A percentile compares a stretch with the other conserved stretches of the same genome.
phyloP scores from a whole-genome alignment of 1,140 invertebrate species.

The Akabosia matsudoensis region DNA sequence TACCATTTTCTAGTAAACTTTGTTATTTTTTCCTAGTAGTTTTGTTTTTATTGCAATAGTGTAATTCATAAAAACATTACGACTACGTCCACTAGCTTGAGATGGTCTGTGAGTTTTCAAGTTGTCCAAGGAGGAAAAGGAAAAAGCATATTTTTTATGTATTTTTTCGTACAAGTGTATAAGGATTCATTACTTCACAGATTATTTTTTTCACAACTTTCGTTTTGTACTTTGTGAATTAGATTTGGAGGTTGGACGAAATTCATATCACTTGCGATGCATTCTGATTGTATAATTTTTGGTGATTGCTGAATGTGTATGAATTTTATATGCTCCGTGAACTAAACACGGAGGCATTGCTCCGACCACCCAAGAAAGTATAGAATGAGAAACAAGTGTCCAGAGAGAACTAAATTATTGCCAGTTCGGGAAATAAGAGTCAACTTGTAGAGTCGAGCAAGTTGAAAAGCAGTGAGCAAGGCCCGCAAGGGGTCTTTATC shows the following conservation, averaged over 20 bases:
- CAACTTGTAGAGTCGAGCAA: conserved; percentile 26
- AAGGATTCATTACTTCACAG: neutral
- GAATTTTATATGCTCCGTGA: neutral
- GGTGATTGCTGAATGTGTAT: no score
- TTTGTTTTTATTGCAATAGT: neutral
- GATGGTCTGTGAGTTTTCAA: no score
- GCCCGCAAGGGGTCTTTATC: conserved; percentile 35
- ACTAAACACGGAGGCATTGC: neutral
- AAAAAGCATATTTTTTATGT: no score
- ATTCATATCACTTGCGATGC: neutral
- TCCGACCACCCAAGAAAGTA: conserved; percentile 41
- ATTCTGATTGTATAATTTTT: neutral
- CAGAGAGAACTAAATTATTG: conserved; percentile 43
- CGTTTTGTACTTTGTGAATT: conserved; percentile 18
- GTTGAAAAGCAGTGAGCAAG: conserved; percentile 12
- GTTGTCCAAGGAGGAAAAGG: no score
- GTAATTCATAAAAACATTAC: conserved; percentile 12
- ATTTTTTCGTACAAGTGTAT: neutral
- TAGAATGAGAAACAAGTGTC: conserved; percentile 37
- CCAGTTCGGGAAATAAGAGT: conserved; percentile 42
- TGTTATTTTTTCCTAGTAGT: neutral
- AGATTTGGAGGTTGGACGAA: neutral
- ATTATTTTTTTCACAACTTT: conserved; percentile 13
- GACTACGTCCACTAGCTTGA: no score
- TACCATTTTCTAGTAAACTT: conserved; percentile 1